These are phyloP conservation scores for Cydia pomonella DNA, from an alignment of 1,140 invertebrate species.

Conservation along the genomic window DNA sequence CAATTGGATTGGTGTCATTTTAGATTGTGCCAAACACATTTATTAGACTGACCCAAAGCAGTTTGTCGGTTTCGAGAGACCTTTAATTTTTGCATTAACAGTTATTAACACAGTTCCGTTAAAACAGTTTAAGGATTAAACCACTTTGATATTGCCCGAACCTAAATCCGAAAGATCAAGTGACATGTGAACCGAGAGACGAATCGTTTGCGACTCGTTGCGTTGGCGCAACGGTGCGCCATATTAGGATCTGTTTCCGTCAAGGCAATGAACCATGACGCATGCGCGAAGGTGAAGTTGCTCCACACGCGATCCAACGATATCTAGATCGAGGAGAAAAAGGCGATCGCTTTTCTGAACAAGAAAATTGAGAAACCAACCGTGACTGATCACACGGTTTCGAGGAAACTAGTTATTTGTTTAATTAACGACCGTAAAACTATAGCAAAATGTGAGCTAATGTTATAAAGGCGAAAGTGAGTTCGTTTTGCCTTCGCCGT, in stretches of 20 bases:
- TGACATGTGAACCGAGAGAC: conserved; percentile 57
- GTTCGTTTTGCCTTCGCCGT: neutral
- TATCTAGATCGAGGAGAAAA: conserved; percentile 31
- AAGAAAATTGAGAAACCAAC: conserved; percentile 24
- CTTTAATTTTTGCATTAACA: neutral
- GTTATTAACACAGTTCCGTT: neutral
- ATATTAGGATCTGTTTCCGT: conserved; percentile 76
- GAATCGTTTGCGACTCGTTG: conserved; percentile 56
- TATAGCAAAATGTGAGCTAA: neutral
- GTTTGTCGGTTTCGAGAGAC: conserved; percentile 24
- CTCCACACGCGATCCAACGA: conserved; percentile 35
- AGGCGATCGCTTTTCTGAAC: conserved; percentile 9
- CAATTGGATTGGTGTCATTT: neutral
- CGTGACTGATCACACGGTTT: conserved; percentile 16
- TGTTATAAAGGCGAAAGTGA: conserved; percentile 2
- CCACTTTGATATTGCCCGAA: neutral
- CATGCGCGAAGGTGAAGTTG: conserved; percentile 58
- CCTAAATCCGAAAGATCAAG: conserved; percentile 35
- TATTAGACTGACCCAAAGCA: neutral
- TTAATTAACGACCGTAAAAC: neutral
- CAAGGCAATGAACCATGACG: conserved; percentile 79
- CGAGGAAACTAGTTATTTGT: neutral
- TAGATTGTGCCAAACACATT: neutral
- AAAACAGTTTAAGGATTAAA: conserved; percentile 12
- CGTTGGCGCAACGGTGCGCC: conserved; percentile 70